phyloP scores from a whole-genome alignment of 1,140 invertebrate species.

The Lepidurus packardi region DNA sequence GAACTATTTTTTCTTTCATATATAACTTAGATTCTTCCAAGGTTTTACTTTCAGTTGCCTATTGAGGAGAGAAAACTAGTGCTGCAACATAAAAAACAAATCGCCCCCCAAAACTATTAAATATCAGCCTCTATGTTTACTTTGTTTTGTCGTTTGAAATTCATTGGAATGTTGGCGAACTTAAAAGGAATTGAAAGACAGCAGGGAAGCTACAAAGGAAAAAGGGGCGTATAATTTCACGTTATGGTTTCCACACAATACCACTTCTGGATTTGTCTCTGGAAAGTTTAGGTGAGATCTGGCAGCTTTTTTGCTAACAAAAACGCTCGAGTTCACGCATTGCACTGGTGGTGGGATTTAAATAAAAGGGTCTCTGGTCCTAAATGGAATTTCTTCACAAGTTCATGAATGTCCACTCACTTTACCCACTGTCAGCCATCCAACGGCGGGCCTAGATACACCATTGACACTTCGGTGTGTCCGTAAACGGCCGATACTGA shows the following conservation, averaged over 20 bases:
- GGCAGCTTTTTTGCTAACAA: not conserved
- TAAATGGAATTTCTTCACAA: not conserved
- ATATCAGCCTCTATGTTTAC: not conserved
- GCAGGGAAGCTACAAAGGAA: not conserved
- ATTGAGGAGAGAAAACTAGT: not conserved
- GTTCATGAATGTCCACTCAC: not conserved
- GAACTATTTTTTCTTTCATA: not conserved
- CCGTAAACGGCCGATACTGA: conserved; percentile 97
- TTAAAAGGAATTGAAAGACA: not conserved
- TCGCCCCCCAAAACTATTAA: not conserved
- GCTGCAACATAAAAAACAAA: not conserved
- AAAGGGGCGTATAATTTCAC: not conserved
- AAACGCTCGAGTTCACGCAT: conserved; percentile 8
- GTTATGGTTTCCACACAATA: not conserved
- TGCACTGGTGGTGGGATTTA: conserved; percentile 4
- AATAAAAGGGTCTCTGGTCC: not conserved
- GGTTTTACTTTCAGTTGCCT: not conserved
- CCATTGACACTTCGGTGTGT: conserved; percentile 99
- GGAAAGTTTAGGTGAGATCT: not conserved
- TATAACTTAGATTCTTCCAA: not conserved
- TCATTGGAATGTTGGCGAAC: conserved; percentile 1
- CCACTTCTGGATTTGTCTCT: not conserved
- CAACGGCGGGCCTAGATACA: conserved; percentile 89
- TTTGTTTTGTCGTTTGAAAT: not conserved
- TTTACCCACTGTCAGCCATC: conserved; percentile 64